Evolutionary conservation across 2,888 invertebrate genomes (phyloP).

Genomic region (Allolobophora icterica): DNA sequence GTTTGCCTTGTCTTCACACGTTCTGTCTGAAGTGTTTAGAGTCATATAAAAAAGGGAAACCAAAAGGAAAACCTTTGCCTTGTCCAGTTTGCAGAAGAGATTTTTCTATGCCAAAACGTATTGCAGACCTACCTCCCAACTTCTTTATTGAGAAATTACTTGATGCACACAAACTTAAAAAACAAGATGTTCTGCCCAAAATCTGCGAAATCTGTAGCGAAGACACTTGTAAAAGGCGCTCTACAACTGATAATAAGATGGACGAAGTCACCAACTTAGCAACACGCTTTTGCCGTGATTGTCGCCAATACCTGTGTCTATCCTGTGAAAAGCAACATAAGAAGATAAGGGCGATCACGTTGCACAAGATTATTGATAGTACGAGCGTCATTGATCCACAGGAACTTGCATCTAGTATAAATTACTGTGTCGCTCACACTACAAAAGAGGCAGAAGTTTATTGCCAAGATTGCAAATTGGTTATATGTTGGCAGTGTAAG

Average conservation of each 20-base stretch:
- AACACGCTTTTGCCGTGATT: background rate
- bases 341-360: background rate
- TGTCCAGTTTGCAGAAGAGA: slow-evolving; percentile 17
- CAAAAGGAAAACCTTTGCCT: background rate
- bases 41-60: background rate
- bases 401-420: background rate
- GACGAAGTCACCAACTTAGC: background rate
- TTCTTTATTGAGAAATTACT: background rate
- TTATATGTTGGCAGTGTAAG: slow-evolving; percentile 4
- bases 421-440: background rate
- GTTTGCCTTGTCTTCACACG: slow-evolving; percentile 5
- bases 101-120: background rate
- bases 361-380: background rate
- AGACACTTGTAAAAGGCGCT: background rate
- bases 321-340: background rate
- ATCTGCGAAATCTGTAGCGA: background rate
- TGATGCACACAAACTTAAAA: background rate
- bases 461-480: background rate
- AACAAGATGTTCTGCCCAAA: background rate
- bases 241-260: no score
- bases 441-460: background rate
- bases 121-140: background rate
- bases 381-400: background rate
- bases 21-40: background rate
- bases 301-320: background rate